Evolutionary conservation across 2,888 invertebrate species (phyloP).

Genomic region (Steinernema carpocapsae): DNA sequence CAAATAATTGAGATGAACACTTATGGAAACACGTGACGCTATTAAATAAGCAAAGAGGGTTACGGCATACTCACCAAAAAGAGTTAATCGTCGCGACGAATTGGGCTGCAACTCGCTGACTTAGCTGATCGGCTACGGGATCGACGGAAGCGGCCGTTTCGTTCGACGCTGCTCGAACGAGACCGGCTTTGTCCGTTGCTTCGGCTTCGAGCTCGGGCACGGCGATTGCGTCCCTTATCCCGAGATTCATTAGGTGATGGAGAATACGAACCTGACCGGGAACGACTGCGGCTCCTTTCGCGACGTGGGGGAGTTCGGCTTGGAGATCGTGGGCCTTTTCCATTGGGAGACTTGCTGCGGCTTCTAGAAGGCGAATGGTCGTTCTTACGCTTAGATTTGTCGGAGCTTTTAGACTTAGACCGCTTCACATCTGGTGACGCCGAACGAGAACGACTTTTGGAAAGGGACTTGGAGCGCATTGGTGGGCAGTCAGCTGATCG

Average conservation of each 20-base stretch:
- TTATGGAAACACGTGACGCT: not conserved
- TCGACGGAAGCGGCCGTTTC: not conserved
- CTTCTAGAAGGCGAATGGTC: not conserved
- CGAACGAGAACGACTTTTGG: not conserved
- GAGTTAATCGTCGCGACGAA: constrained; percentile 1
- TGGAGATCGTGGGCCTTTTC: not conserved
- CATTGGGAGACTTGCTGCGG: not conserved
- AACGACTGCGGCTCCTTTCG: not conserved
- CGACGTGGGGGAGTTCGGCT: constrained; percentile 10
- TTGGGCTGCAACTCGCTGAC: not conserved
- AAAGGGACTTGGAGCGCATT: not conserved
- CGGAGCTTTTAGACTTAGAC: not conserved
- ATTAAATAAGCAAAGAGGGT: not conserved
- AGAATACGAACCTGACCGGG: not conserved
- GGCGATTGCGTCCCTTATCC: constrained; percentile 10
- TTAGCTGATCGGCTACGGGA: not conserved
- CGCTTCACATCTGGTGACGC: not conserved
- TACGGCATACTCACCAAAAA: constrained; percentile 23
- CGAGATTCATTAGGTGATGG: not conserved
- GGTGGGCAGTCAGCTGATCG: not conserved
- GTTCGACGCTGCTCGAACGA: constrained; percentile 9
- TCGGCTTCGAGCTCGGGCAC: not conserved
- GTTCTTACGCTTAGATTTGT: not conserved
- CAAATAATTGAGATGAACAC: constrained; percentile 21
- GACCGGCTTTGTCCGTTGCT: not conserved